Percentiles rank a stretch among this genome's conserved stretches.
These are phyloP conservation scores for Hypsopygia costalis DNA, from an alignment of 2,888 invertebrate species.

Conservation along the genomic window DNA sequence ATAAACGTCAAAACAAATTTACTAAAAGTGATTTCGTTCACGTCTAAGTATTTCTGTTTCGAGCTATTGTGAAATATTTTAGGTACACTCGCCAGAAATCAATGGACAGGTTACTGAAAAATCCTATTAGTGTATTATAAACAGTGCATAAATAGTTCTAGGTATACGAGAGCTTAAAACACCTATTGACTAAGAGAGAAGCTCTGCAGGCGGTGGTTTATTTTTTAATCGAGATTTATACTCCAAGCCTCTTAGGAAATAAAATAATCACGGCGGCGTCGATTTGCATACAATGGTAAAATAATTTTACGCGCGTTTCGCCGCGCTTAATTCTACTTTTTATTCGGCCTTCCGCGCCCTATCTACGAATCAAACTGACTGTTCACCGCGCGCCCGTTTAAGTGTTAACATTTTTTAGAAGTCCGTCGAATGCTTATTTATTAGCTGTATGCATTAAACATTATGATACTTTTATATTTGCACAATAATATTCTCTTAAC, in stretches of 20 bases:
- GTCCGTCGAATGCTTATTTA: conserved; percentile 34
- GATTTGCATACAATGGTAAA: conserved; percentile 81
- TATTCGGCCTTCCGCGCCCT: conserved; percentile 74
- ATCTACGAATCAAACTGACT: conserved; percentile 77
- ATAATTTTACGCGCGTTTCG: conserved; percentile 81
- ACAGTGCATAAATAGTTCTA: conserved; percentile 13
- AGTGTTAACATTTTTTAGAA: conserved; percentile 72
- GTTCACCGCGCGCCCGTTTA: conserved; percentile 59
- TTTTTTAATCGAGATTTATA: conserved; percentile 76
- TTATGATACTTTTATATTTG: conserved; percentile 13
- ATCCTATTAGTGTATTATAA: conserved; percentile 3
- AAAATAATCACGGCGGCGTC: conserved; percentile 76
- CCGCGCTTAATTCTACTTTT: conserved; percentile 79
- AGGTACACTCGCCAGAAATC: neutral
- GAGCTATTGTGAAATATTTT: too few species aligned
- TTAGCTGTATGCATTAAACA: conserved; percentile 23
- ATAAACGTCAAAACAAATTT: conserved; percentile 27
- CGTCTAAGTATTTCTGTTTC: neutral
- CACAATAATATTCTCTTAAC: neutral
- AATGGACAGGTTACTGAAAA: conserved; percentile 2
- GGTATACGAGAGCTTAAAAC: conserved; percentile 31
- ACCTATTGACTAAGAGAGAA: conserved; percentile 60
- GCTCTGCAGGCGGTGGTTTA: conserved; percentile 46
- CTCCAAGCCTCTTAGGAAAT: conserved; percentile 75
- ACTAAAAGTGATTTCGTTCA: neutral